Base-by-base conservation (phyloP, 2,113 vertebrate genomes). In the Passer montanus region DNA sequence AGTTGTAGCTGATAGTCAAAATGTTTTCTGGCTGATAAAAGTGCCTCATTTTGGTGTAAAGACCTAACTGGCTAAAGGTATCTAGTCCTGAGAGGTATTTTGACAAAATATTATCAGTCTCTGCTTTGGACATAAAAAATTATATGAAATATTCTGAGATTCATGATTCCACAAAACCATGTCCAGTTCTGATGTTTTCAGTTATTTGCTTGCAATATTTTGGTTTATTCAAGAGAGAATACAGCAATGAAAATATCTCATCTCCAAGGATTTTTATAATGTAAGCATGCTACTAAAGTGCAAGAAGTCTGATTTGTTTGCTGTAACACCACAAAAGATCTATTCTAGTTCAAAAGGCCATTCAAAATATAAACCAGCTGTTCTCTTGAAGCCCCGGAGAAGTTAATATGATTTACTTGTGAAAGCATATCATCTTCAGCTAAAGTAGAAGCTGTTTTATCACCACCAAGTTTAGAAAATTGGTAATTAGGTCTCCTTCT, bases 311-410 rank as follows among this genome's bases (percentile, higher is more conserved):
- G 20, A 84, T 91, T 70, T 90, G 31, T 84, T 94, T 92, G 80
- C 49, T 75, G 33, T 55, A 72, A 49, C 59, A 84, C 14, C 31
- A 91, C n/a, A 53, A 58, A 84, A 84, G 31, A 79, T 82, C 52
- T 83, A 22, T 77, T 90, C 27, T 63, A 72, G n/a, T 75, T 90
- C 14, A 78, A 87, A 84, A 94, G 74, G 31, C 37, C 41, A 76
- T 76, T 43, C 46, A 43, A 75, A 92, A 92, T 76, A 72, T 43
- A 78, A 78, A 96, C 13, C 62, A 87, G 74, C n/a, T 95, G 58
- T 63, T 79, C n/a, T 84, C 28, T 68, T 87, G 56, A 94, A 82
- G 43, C 22, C 26, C 10, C 33, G 37, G 39, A 10, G 28, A 75
- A 75, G 37, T 46, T 89, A 78, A 87, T 35, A 24, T 8, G 11